Evolutionary conservation across 2,797 vertebrate species (phyloP).

Genomic region (Lutra lutra): DNA sequence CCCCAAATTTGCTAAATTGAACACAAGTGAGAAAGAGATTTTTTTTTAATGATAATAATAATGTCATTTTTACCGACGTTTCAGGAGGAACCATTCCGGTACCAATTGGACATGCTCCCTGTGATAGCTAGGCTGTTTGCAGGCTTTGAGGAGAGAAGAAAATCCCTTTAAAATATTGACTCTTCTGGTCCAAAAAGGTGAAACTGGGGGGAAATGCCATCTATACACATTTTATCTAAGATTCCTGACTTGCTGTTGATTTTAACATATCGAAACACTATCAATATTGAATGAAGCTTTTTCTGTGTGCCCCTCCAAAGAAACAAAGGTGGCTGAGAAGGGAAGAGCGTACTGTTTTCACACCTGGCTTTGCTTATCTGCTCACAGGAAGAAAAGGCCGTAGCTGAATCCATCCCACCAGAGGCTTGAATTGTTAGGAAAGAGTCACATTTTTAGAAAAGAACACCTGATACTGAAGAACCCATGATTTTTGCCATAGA

Average conservation of each 20-base stretch:
- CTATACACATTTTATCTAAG: constrained; percentile 2
- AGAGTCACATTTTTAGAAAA: constrained; percentile 48
- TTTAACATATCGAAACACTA: constrained; percentile 18
- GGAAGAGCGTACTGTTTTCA: constrained; percentile 20
- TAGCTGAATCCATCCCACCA: background rate
- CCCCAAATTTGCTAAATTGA: constrained; percentile 52
- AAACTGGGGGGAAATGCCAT: background rate
- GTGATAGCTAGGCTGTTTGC: background rate
- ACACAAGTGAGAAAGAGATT: constrained; percentile 44
- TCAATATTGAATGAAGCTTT: constrained; percentile 7
- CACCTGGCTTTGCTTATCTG: constrained; percentile 57
- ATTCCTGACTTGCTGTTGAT: constrained; percentile 40
- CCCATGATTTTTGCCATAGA: background rate
- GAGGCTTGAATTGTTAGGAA: background rate
- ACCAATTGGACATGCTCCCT: background rate
- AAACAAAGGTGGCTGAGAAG: constrained; percentile 30
- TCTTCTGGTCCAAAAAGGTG: constrained; percentile 19
- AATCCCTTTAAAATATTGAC: constrained; percentile 56
- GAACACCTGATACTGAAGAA: constrained; percentile 56
- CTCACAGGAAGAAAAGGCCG: background rate
- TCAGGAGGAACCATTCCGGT: background rate
- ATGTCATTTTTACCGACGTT: background rate
- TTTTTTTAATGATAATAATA: constrained; percentile 2
- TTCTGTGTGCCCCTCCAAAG: background rate
- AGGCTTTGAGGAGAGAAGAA: constrained; percentile 18